Evolutionary conservation across 2,797 vertebrate species (phyloP), one percentile per base, ranked within the genome.

Genomic region (Crenuchus spilurus): DNA sequence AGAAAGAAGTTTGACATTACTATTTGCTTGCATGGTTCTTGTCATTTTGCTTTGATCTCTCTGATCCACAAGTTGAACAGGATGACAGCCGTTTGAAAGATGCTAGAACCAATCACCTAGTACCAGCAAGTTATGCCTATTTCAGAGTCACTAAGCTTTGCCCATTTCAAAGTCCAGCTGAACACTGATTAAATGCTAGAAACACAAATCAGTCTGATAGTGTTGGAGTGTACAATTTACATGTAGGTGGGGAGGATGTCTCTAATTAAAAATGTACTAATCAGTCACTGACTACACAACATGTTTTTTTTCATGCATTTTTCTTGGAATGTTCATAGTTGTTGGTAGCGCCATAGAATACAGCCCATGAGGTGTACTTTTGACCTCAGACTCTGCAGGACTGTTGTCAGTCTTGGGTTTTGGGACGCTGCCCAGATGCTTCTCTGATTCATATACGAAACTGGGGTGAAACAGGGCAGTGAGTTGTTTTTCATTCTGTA

Each of bases 401-500:
- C 8, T 48, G 55, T 51, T 66, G 69, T 37, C 44, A 48, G 44
- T 33, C 9, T 26, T 46, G 44, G 9, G 41, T 11, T 65, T 70
- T 65, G 55, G 77, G 55, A 71, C 30, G 20, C 0, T 54, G 62
- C 37, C 55, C 68, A 61, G 72, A 55, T 62, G 51, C 60, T 6
- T 42, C 64, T 46, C 13, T 26, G 24, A 64, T 55, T 76, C 14
- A 7, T 49, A 57, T 51, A 16, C 58, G 6, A 18, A 37, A 26
- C n/a, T 26, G n/a, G 30, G n/a, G 66, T 24, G 26, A 78, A 39
- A 60, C 9, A 2, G 41, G 49, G 58, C 63, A 46, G 49, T 70
- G 24, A 6, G 7, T 60, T 66, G 48, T 73, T 70, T 72, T 65
- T 81, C 28, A 70, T 60, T 72, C 44, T 58, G 31, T 64, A 64